These are phyloP conservation scores for Hydrochoerus hydrochaeris DNA, from an alignment of 2,113 vertebrate genomes.

Conservation along the genomic window DNA sequence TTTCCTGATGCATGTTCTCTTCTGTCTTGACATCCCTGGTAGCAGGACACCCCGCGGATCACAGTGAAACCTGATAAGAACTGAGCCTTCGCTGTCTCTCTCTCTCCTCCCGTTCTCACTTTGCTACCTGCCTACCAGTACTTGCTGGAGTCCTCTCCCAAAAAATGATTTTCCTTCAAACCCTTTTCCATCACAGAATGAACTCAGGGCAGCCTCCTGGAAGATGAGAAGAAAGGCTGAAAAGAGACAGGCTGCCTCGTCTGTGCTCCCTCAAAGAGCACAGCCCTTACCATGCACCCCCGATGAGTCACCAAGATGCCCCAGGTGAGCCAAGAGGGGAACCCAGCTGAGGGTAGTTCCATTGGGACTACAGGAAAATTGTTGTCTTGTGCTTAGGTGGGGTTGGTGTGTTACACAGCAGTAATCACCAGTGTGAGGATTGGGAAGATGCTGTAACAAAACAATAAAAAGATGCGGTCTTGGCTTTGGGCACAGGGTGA, in stretches of 20 bases:
- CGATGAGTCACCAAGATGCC: background rate
- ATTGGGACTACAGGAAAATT: background rate
- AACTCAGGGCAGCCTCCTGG: background rate
- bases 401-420: background rate
- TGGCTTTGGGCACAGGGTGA: background rate
- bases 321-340: background rate
- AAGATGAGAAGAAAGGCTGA: background rate
- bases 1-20: background rate
- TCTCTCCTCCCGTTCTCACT: background rate
- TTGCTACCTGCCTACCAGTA: background rate
- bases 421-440: background rate
- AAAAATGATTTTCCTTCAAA: background rate
- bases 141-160: background rate
- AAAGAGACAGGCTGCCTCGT: background rate
- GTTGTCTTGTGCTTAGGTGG: background rate
- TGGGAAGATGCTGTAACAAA: background rate
- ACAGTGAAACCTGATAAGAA: background rate
- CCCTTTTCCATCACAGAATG: background rate
- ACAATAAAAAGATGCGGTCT: background rate
- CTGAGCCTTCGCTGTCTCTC: background rate
- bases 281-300: background rate
- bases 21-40: background rate
- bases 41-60: background rate
- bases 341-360: background rate
- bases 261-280: background rate